Evolutionary conservation across 2,888 invertebrate species (phyloP), one percentile per base, ranked within the genome.

Genomic region (Drosophila mercatorum): DNA sequence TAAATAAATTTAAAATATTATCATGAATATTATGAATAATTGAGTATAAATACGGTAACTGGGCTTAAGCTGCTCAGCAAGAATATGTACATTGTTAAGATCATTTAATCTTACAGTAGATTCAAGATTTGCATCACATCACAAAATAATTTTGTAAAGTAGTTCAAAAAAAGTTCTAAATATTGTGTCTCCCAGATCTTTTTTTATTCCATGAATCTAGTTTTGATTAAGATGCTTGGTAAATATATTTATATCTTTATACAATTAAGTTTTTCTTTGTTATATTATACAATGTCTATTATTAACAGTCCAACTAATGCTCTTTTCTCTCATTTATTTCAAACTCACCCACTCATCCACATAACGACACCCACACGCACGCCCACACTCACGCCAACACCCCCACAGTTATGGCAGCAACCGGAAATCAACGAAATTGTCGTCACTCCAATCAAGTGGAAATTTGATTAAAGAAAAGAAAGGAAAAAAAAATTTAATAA

Each of bases 381-480:
- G 17, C 17, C n/a, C 49, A 31, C 49, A 51, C 31, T 0, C n/a
- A 0, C 49, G n/a, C 10, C 5, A 2, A 28, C 17, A 10, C 34
- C 10, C 34, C 3, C 22, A 44, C 57, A 75, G 75, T 46, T 51
- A 61, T 65, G 75, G 74, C 65, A 68, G 71, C 75, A 83, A 77
- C 69, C 61, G 88, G 81, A 89, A 89, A 78, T 85, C 90, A 75
- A 80, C 75, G 72, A 82, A 87, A 88, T 82, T 83, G 73, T 82
- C 86, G 88, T 80, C 76, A 80, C 83, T 89, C 86, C 88, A 90
- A 78, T 90, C 90, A 84, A 89, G 80, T 82, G 87, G 90, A 90
- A 90, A 87, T 87, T 90, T 90, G 87, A 87, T 87, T 89, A 82
- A 90, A 68, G 60, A 67, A 65, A 22, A 62, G 70, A 71, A 76